These are phyloP conservation scores for Setipinna tenuifilis DNA, from an alignment of 2,797 vertebrate species.

Conservation along the genomic window DNA sequence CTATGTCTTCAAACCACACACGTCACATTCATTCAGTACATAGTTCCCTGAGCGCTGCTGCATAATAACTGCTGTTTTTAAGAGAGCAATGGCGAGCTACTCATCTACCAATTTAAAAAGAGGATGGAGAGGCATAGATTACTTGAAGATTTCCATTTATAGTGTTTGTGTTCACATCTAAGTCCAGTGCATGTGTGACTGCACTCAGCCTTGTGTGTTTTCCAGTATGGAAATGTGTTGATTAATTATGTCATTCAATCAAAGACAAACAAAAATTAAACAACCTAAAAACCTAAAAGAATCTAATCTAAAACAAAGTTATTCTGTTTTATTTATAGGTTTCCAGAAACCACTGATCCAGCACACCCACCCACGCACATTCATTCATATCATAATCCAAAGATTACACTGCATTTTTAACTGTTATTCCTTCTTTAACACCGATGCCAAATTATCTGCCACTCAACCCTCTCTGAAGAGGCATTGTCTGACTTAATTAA, in stretches of 20 bases:
- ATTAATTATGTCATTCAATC: neutral
- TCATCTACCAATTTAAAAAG: neutral
- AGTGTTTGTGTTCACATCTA: neutral
- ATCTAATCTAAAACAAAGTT: neutral
- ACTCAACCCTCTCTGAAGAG: neutral
- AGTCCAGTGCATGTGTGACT: neutral
- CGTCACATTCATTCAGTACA: conserved; percentile 41
- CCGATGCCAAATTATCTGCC: neutral
- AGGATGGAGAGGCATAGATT: neutral
- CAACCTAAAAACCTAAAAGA: neutral
- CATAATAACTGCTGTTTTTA: conserved; percentile 35
- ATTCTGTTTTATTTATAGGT: neutral
- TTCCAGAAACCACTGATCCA: neutral
- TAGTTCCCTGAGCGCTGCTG: conserved; percentile 20
- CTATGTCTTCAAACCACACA: conserved; percentile 39
- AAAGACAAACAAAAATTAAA: neutral
- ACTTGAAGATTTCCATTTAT: neutral
- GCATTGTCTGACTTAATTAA: neutral
- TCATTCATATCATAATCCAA: neutral
- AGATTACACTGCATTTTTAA: neutral
- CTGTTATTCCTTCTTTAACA: neutral
- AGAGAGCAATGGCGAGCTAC: conserved; percentile 9
- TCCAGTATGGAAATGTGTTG: neutral
- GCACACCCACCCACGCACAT: neutral
- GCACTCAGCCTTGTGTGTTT: neutral